phyloP scores from a whole-genome alignment of 2,113 vertebrate genomes.

The Ceyx melanurus region DNA sequence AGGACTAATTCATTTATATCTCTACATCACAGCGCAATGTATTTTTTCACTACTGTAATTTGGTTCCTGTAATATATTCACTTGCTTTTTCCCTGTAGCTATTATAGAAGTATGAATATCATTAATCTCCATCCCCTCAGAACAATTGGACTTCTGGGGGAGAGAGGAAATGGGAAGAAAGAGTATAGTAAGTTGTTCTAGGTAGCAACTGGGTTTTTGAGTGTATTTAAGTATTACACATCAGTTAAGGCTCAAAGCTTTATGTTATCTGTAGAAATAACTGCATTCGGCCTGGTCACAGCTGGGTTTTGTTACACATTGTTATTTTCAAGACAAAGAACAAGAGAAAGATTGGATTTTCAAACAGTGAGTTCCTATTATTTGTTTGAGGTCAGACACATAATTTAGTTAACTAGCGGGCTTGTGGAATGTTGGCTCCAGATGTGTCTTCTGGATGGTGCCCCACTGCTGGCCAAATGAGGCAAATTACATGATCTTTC shows the following conservation, averaged over 20 bases:
- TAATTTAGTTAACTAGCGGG: neutral
- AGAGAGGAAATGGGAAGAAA: neutral
- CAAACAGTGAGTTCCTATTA: neutral
- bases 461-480: neutral
- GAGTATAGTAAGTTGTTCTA: conserved; percentile 10
- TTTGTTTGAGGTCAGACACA: conserved; percentile 13
- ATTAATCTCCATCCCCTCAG: conserved; percentile 38
- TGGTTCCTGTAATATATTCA: neutral
- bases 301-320: neutral
- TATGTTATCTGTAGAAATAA: conserved; percentile 1
- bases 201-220: neutral
- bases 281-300: neutral
- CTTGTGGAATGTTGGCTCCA: neutral
- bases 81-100: conserved; percentile 40
- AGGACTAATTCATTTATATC: conserved; percentile 54
- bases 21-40: conserved; percentile 25
- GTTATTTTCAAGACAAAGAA: neutral
- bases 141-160: neutral
- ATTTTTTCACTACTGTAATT: conserved; percentile 52
- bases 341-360: conserved; percentile 6
- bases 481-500: neutral
- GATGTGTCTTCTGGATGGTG: neutral
- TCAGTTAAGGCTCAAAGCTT: conserved; percentile 35
- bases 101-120: conserved; percentile 35
- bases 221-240: neutral